Base-by-base conservation (phyloP, 2,888 invertebrate genomes). In the Agonopterix subpropinquella region DNA sequence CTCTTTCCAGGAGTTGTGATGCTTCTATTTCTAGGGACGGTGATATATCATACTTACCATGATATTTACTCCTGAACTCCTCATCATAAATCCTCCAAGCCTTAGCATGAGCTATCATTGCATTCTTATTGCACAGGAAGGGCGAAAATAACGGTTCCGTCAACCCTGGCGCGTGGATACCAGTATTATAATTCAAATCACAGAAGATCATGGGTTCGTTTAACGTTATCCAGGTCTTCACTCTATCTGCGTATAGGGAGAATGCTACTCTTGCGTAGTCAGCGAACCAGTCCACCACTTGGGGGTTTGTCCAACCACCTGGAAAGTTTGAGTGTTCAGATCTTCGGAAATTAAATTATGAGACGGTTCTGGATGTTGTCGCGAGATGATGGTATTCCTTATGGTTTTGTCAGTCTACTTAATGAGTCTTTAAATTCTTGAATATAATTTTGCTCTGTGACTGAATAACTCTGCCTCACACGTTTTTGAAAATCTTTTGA, bases 161-260 rank as follows among this genome's bases (percentile, higher is more conserved):
- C 2, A 62, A 4, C 0, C 51, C 56, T 60, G 80, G 61, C 0
- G 89, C 87, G 64, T 85, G 65, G 13, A 64, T 65, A 36, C 80
- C 80, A 1, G 73, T 65, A 3, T 77, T 80, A 59, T 89, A 90
- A 0, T 73, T 74, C 0, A 55, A 41, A 2, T 70, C 68, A 52
- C 88, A 87, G 37, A 79, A 57, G 1, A 75, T 53, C 39, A 73
- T 62, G 0, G 93, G 92, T 59, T 94, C 94, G 65, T 94, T 94
- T 41, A 94, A 81, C 0, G 94, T 94, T 1, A 92, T 88, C 93
- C 94, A 94, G 41, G 82, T 74, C 64, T 84, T 89, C 0, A 93
- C 90, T 39, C 91, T 84, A 57, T 90, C 89, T 0, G 90, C 92
- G 56, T 85, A 91, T 54, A 90, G 73, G 7, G 80, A 74, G 61